Conservation (phyloP, 2,113 vertebrate species). For the Machaerirhynchus nigripectus region DNA sequence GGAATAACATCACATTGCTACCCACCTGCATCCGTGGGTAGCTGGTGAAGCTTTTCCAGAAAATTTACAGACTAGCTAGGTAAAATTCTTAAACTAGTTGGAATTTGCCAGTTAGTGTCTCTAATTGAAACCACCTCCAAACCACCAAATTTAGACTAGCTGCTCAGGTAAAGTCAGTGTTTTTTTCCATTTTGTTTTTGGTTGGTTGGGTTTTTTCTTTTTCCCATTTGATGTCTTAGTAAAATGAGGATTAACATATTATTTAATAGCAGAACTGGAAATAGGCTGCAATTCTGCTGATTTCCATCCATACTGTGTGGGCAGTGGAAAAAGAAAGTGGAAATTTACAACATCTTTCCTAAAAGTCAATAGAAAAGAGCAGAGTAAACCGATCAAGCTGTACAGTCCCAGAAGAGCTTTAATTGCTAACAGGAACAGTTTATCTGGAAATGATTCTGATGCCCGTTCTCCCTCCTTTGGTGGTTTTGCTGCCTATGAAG, state of each 20-base stretch:
- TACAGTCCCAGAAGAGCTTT: background rate
- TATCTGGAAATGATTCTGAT: background rate
- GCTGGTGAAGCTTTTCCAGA: background rate
- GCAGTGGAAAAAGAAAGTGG: background rate
- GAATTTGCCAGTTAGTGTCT: background rate
- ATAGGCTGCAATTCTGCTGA: background rate
- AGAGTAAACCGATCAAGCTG: background rate
- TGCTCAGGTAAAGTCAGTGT: background rate
- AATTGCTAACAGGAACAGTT: background rate
- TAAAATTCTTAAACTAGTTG: background rate
- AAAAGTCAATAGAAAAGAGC: background rate
- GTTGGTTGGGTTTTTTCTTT: background rate
- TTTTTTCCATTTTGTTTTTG: too few species aligned
- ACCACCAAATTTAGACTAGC: background rate
- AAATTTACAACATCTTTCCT: background rate
- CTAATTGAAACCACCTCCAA: background rate
- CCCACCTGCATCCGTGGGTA: background rate
- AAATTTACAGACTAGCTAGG: background rate
- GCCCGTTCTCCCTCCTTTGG: background rate
- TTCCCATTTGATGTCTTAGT: background rate
- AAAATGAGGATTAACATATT: background rate
- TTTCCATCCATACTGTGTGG: background rate
- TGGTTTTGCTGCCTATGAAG: background rate
- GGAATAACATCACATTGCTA: background rate
- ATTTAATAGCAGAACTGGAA: background rate